A percentile compares a stretch with the other conserved stretches of the same genome.
These are phyloP conservation scores for Halocaridina rubra DNA, from an alignment of 2,888 invertebrate genomes.

Conservation along the genomic window DNA sequence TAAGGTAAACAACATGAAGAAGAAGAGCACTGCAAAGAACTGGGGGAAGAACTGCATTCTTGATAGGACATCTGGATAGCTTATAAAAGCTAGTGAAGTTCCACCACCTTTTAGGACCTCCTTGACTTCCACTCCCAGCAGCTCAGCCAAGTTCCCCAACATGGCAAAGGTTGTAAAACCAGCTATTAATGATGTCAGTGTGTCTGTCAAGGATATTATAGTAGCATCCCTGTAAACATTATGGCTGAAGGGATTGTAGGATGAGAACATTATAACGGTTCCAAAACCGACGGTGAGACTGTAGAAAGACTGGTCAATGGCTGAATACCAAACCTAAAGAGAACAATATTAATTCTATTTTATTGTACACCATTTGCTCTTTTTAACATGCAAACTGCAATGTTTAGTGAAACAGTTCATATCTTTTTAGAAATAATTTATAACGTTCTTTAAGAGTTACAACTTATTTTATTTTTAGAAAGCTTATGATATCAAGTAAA, in stretches of 20 bases:
- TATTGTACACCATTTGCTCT: no score
- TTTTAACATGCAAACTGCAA: no score
- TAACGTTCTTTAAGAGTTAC: no score
- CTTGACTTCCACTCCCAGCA: constrained; percentile 72
- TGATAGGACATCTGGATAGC: constrained; percentile 85
- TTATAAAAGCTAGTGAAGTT: constrained; percentile 84
- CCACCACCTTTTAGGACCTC: constrained; percentile 77
- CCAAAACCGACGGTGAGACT: constrained; percentile 81
- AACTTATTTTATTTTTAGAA: no score
- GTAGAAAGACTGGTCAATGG: constrained; percentile 84
- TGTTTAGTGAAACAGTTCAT: no score
- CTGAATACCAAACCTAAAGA: constrained; percentile 82
- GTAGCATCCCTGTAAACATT: constrained; percentile 76
- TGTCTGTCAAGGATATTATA: constrained; percentile 84
- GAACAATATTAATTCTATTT: no score
- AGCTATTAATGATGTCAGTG: constrained; percentile 83
- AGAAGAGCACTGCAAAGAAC: constrained; percentile 83
- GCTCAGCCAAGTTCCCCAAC: constrained; percentile 81
- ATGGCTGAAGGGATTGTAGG: constrained; percentile 77
- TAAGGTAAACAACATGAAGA: constrained; percentile 83
- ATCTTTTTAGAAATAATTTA: no score
- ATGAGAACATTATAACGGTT: constrained; percentile 82
- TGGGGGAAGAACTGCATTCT: constrained; percentile 82
- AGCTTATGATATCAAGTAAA: no score
- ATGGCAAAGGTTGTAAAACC: constrained; percentile 87